Evolutionary conservation across 1,140 invertebrate species (phyloP), one percentile per base, ranked within the genome.

Genomic region (Ganaspis sp.): DNA sequence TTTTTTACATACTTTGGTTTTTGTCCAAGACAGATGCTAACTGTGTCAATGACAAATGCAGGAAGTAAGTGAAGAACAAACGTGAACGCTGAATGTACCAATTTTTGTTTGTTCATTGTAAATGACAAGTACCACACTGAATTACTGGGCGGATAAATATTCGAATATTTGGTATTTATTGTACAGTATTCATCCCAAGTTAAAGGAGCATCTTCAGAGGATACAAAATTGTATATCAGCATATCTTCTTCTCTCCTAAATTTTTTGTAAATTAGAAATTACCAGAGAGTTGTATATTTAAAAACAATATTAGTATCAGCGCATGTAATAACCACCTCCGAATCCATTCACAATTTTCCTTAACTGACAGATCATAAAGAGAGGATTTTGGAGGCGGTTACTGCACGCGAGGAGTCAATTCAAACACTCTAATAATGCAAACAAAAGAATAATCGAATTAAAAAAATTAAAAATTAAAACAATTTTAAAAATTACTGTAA

Each of bases 171-270:
- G 58, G 91, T 83, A 76, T 93, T 93, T 4, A 92, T 87, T 2
- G 87, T 72, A 78, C 91, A 89, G 83, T 94, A 95, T 37, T 94
- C 92, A 0, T 90, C 84, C 94, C 95, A 96, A 4, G 93, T 94
- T 8, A 96, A 90, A 23, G 93, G 94, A 77, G 95, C 93, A 37
- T 95, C 93, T 6, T 89, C 89, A 11, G 93, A 94, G 6, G 94
- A 95, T 8, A 95, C 94, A 84, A 93, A 95, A 86, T 96, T 95
- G 87, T 95, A 95, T 38, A 95, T 94, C 3, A 93, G 90, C 23
- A 93, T 92, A 38, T 93, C 87, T 21, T 89, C 86, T 34, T 86
- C 86, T 80, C 87, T 89, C 45, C 86, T 88, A 74, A 73, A 83
- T 87, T 79, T 38, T 69, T 71, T 74, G 2, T 34, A 2, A 3